Conservation (phyloP, 2,888 invertebrate species). For the Pelosia muscerda region DNA sequence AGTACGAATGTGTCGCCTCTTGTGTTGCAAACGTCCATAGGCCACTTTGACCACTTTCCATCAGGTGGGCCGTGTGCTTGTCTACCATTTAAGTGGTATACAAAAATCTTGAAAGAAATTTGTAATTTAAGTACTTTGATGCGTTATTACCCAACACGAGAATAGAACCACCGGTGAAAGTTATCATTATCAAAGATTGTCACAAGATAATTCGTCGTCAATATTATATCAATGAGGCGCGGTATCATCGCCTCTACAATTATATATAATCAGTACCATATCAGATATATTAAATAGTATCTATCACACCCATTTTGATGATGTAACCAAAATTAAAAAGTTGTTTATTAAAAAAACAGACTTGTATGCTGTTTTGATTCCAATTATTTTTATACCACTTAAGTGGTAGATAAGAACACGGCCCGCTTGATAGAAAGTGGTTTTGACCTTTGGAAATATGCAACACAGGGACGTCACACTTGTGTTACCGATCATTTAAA, state of each 20-base stretch:
- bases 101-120: background rate
- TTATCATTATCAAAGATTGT: background rate
- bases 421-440: too few relatives aligned
- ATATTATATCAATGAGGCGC: background rate
- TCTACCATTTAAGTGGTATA: too few relatives aligned
- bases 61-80: too few relatives aligned
- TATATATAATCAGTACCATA: constrained; percentile 24
- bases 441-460: background rate
- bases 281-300: constrained; percentile 14
- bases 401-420: too few relatives aligned
- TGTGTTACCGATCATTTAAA: too few relatives aligned
- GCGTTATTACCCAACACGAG: background rate
- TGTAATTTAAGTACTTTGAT: background rate
- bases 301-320: background rate
- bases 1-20: too few relatives aligned
- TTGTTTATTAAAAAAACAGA: background rate
- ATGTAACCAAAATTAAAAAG: background rate
- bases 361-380: background rate
- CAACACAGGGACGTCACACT: too few relatives aligned
- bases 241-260: constrained; percentile 19
- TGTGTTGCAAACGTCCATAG: too few relatives aligned
- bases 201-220: constrained; percentile 4
- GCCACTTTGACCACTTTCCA: too few relatives aligned
- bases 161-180: background rate
- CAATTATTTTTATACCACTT: too few relatives aligned